A percentile compares a stretch with the other conserved stretches of the same genome.
Conservation (phyloP, 2,797 vertebrate genomes). For the Pipistrellus kuhlii region DNA sequence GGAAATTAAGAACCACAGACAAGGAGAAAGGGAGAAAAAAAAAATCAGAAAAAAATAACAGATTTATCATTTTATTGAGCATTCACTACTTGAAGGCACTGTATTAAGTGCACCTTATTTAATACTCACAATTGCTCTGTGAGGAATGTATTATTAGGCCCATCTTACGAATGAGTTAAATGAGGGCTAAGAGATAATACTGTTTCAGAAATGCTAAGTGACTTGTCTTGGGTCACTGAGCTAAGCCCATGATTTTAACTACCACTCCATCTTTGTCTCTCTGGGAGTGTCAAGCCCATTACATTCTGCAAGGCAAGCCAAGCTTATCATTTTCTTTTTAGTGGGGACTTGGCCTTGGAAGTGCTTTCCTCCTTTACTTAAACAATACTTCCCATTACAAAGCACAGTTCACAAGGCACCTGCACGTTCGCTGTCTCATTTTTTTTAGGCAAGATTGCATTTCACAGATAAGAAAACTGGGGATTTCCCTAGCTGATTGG, state of each 20-base stretch:
- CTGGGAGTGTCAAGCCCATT: not conserved
- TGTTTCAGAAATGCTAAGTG: not conserved
- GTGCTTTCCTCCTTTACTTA: not conserved
- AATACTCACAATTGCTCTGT: not conserved
- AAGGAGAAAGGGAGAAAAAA: not conserved
- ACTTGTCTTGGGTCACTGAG: not conserved
- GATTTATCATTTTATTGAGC: not conserved
- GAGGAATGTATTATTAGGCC: not conserved
- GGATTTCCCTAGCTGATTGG: too few relatives aligned
- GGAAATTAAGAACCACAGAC: not conserved
- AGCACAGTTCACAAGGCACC: not conserved
- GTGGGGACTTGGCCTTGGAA: not conserved
- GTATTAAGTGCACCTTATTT: not conserved
- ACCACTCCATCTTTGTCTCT: not conserved
- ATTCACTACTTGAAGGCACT: not conserved
- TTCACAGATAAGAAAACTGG: not conserved
- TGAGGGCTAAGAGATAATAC: not conserved
- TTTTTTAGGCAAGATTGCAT: not conserved
- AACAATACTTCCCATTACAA: not conserved
- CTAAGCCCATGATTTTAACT: not conserved
- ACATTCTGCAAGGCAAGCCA: constrained; percentile 15
- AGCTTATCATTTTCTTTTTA: not conserved
- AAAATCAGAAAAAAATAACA: not conserved
- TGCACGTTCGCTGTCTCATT: not conserved
- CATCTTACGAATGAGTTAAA: not conserved